These are phyloP conservation scores for Pseudochirops cupreus DNA, from an alignment of 2,797 vertebrate species.

Conservation along the genomic window DNA sequence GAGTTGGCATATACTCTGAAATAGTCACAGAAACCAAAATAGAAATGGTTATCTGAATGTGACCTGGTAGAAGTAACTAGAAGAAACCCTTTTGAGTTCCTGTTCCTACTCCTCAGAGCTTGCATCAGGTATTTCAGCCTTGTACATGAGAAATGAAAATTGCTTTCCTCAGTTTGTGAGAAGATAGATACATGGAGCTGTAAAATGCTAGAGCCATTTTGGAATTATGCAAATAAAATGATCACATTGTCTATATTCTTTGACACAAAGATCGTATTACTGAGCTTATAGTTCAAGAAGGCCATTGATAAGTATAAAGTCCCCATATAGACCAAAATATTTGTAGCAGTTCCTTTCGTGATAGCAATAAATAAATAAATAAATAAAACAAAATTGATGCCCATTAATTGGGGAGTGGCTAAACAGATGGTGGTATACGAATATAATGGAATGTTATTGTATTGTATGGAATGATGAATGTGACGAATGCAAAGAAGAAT, in stretches of 20 bases:
- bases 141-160: background rate
- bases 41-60: background rate
- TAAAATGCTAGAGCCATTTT: background rate
- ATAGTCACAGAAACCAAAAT: background rate
- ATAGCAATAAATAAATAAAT: background rate
- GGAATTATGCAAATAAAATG: background rate
- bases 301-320: background rate
- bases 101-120: background rate
- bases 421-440: background rate
- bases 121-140: background rate
- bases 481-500: background rate
- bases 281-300: background rate
- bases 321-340: background rate
- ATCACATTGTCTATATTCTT: background rate
- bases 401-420: background rate
- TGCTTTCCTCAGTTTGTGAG: background rate
- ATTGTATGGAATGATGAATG: background rate
- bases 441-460: background rate
- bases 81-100: background rate
- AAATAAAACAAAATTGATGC: background rate
- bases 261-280: background rate
- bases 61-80: background rate
- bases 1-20: background rate
- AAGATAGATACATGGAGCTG: background rate
- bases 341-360: background rate